These are phyloP conservation scores for Cavia porcellus DNA, from an alignment of 2,113 vertebrate species.

Conservation along the genomic window DNA sequence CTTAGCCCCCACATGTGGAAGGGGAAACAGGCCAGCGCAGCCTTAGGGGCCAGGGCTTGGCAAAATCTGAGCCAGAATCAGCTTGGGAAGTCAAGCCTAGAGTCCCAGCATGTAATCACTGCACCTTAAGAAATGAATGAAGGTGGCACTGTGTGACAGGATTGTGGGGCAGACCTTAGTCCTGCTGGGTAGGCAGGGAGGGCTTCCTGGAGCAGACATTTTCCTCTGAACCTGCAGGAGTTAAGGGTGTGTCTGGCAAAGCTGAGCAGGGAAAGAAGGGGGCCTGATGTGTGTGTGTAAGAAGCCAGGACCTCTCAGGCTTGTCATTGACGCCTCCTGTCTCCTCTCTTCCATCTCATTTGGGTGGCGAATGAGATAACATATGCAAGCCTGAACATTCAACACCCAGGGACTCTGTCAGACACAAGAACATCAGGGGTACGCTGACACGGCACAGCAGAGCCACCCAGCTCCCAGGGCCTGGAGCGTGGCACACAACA, in stretches of 20 bases:
- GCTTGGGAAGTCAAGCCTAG: background rate
- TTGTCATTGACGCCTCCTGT: background rate
- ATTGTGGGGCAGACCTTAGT: background rate
- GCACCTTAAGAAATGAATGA: background rate
- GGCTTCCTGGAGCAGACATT: slow-evolving; percentile 53
- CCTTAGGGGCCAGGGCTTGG: background rate
- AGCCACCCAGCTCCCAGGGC: background rate
- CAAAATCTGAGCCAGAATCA: background rate
- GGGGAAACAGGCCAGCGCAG: slow-evolving; percentile 42
- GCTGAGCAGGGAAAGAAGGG: background rate
- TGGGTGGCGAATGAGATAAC: slow-evolving; percentile 40
- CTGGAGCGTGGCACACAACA: background rate
- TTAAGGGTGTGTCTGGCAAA: slow-evolving; percentile 29
- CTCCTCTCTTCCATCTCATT: slow-evolving; percentile 25
- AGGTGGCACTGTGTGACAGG: background rate
- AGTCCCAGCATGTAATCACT: background rate
- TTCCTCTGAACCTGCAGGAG: background rate
- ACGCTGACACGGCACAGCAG: background rate
- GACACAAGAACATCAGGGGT: background rate
- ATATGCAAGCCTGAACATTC: background rate
- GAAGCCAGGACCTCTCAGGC: background rate
- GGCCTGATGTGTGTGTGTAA: background rate
- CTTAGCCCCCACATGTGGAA: background rate
- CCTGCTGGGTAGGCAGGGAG: background rate
- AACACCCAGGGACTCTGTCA: background rate